phyloP scores from a whole-genome alignment of 2,888 invertebrate species.

The Liopterus haemorrhoidalis region DNA sequence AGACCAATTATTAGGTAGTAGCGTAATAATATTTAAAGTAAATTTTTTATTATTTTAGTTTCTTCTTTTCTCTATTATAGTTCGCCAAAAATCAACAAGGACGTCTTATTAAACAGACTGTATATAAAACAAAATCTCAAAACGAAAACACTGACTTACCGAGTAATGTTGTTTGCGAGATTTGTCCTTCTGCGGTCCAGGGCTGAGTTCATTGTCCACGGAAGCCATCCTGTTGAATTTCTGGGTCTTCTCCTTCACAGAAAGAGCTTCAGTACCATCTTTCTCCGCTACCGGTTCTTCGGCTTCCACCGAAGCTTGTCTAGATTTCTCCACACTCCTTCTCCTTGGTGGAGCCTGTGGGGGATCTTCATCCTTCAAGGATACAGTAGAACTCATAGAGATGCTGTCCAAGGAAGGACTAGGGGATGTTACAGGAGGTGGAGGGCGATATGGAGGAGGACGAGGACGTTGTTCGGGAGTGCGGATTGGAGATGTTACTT shows the following conservation, averaged over 20 bases:
- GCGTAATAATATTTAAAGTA: too few relatives aligned
- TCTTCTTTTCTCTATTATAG: too few relatives aligned
- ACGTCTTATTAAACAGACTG: conserved; percentile 1
- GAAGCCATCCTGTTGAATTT: conserved; percentile 90
- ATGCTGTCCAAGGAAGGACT: conserved; percentile 42
- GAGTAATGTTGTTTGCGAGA: conserved; percentile 55
- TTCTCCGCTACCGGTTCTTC: conserved; percentile 28
- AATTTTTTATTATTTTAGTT: too few relatives aligned
- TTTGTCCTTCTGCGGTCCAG: conserved; percentile 45
- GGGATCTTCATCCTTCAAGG: conserved; percentile 32
- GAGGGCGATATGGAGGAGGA: conserved; percentile 52
- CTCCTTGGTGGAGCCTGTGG: conserved; percentile 54
- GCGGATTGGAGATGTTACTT: conserved; percentile 3
- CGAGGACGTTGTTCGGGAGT: conserved; percentile 44
- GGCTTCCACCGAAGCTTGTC: conserved; percentile 27
- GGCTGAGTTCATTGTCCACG: conserved; percentile 60
- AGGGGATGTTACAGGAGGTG: conserved; percentile 37
- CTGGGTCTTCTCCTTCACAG: conserved; percentile 87
- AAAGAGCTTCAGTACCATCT: conserved; percentile 54
- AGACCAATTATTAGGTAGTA: too few relatives aligned
- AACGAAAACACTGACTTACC: conserved; percentile 48
- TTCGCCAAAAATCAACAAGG: too few relatives aligned
- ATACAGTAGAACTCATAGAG: conserved; percentile 34
- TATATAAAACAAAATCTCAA: conserved; percentile 10
- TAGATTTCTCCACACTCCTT: conserved; percentile 48